Evolutionary conservation across 2,797 vertebrate species (phyloP).

Genomic region (Danio choprae): DNA sequence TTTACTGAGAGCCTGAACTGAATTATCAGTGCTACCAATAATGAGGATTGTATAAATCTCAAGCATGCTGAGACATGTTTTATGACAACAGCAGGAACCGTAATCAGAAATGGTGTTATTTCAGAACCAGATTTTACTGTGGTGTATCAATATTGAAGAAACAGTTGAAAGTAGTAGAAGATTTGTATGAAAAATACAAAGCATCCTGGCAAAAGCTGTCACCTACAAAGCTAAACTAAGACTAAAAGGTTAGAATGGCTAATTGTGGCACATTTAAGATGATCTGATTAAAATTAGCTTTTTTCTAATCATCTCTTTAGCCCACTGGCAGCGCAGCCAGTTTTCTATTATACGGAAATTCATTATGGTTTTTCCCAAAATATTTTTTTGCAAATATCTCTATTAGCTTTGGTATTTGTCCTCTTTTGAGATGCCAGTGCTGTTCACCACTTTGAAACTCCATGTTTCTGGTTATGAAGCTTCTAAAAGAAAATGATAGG

Average conservation of each 20-base stretch:
- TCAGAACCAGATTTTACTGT: neutral
- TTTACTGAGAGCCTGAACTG: constrained; percentile 1
- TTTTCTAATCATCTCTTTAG: constrained; percentile 12
- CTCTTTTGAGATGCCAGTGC: neutral
- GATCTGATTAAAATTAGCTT: neutral
- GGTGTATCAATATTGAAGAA: neutral
- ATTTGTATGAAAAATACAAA: neutral
- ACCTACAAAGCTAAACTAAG: neutral
- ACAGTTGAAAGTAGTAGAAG: neutral
- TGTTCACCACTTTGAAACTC: neutral
- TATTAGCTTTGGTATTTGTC: neutral
- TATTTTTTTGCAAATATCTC: neutral
- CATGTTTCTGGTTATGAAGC: neutral
- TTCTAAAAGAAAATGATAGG: neutral
- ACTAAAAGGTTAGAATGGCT: neutral
- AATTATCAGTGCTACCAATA: constrained; percentile 8
- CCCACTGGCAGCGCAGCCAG: neutral
- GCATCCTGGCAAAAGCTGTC: neutral
- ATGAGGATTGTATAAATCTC: neutral
- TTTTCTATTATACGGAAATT: neutral
- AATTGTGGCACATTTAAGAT: neutral
- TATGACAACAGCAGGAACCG: neutral
- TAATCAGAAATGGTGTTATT: neutral
- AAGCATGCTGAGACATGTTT: neutral
- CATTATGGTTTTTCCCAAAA: neutral